Conservation (phyloP, 2,888 invertebrate species). For the Apamea monoglypha region DNA sequence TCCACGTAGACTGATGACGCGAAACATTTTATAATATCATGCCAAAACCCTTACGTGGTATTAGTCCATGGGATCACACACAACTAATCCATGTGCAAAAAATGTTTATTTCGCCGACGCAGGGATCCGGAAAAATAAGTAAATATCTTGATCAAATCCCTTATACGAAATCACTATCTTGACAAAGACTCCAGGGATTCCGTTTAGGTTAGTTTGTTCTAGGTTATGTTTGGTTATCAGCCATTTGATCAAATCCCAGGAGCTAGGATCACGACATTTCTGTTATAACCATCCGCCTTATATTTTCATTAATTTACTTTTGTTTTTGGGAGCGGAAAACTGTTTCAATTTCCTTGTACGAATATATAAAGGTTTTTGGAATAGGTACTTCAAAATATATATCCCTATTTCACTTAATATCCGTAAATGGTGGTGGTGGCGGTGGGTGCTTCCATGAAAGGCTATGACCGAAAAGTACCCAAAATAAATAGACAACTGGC, state of each 20-base stretch:
- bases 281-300: constrained; percentile 37
- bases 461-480: not conserved
- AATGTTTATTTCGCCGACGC: constrained; percentile 55
- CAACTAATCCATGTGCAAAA: constrained; percentile 58
- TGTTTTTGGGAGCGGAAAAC: constrained; percentile 19
- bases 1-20: constrained; percentile 58
- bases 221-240: constrained; percentile 60
- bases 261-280: constrained; percentile 48
- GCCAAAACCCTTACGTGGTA: constrained; percentile 60
- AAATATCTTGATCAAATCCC: constrained; percentile 65
- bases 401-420: constrained; percentile 18
- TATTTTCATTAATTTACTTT: constrained; percentile 45
- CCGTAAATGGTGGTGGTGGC: no score
- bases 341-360: constrained; percentile 24
- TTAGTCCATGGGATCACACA: constrained; percentile 59
- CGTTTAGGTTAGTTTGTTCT: constrained; percentile 56
- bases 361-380: constrained; percentile 21
- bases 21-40: constrained; percentile 59
- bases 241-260: constrained; percentile 55
- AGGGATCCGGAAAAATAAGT: constrained; percentile 61
- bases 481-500: constrained; percentile 45
- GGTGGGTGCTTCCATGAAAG: not conserved
- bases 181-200: constrained; percentile 58
- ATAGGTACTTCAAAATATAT: not conserved
- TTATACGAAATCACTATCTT: constrained; percentile 62